Evolutionary conservation across 2,888 invertebrate genomes (phyloP), one percentile per base, ranked within the genome.

Genomic region (Lasioglossum oenotherae): DNA sequence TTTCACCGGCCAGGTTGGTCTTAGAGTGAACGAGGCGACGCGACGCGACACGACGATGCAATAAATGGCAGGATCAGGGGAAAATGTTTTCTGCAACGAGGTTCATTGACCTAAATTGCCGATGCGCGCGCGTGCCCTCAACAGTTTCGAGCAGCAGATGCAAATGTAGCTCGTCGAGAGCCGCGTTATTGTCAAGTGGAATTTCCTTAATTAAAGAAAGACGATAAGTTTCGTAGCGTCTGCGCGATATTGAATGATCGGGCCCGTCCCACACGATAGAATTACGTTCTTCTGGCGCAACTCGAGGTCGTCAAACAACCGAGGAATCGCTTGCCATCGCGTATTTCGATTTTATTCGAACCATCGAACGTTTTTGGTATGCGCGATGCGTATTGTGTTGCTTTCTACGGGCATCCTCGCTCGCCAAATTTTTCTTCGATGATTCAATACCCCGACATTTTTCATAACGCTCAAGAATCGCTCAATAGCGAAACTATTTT

Each of bases 241-340:
- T 44, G 73, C 38, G 60, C 31, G 35, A 78, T 81, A 80, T 81
- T 80, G 69, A 85, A 84, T 46, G 80, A 86, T 87, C 85, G 74
- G 76, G 44, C n/a, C 81, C 14, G n/a, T 84, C 86, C 87, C 78
- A 89, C 87, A 73, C 87, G 80, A 57, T 81, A 76, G 38, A 84
- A 84, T 87, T 89, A 89, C 82, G 85, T 60, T 82, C 23, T n/a
- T 14, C 81, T 85, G 79, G 38, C 81, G 80, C 27, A 71, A 49
- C 49, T 64, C 57, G 83, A 71, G 73, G 41, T 67, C 80, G 67
- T 82, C 76, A 31, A 81, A 75, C 74, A 80, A 82, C 82, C 67
- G 75, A 74, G 46, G 60, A 81, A 85, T 75, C 31, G 71, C 83
- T 81, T 23, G 49, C 78, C 35, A 60, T 64, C 14, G 23, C 60